These are phyloP conservation scores for Carposina sasakii DNA, from an alignment of 1,140 invertebrate species.

Conservation along the genomic window DNA sequence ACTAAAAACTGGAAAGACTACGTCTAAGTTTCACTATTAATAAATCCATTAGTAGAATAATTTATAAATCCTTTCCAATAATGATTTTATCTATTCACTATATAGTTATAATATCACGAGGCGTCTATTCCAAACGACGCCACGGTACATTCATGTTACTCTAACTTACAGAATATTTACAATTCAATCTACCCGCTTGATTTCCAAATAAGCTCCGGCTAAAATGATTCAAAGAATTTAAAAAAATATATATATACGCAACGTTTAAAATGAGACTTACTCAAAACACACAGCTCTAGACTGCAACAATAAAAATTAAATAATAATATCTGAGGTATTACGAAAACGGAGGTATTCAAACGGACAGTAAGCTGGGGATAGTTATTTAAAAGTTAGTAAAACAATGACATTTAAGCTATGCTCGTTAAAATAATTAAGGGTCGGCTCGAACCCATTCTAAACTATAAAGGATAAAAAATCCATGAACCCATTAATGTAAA, in stretches of 20 bases:
- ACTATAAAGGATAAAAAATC: no score
- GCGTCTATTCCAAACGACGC: conserved; percentile 58
- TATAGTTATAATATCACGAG: conserved; percentile 72
- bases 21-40: conserved; percentile 66
- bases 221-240: conserved; percentile 14
- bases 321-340: conserved; percentile 66
- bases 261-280: conserved; percentile 54
- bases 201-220: conserved; percentile 55
- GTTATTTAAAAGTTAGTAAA: no score
- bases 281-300: no score
- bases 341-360: conserved; percentile 60
- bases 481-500: conserved; percentile 51
- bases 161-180: conserved; percentile 67
- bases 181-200: conserved; percentile 67
- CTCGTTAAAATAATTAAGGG: no score
- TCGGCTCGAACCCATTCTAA: no score
- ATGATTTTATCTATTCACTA: conserved; percentile 69
- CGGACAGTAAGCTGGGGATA: conserved; percentile 32
- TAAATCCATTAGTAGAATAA: conserved; percentile 70
- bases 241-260: conserved; percentile 39
- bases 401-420: no score
- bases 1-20: conserved; percentile 59
- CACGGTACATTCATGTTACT: conserved; percentile 55
- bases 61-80: conserved; percentile 70
- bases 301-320: conserved; percentile 69